phyloP scores from a whole-genome alignment of 2,888 invertebrate species.

The Mylabris sibirica region DNA sequence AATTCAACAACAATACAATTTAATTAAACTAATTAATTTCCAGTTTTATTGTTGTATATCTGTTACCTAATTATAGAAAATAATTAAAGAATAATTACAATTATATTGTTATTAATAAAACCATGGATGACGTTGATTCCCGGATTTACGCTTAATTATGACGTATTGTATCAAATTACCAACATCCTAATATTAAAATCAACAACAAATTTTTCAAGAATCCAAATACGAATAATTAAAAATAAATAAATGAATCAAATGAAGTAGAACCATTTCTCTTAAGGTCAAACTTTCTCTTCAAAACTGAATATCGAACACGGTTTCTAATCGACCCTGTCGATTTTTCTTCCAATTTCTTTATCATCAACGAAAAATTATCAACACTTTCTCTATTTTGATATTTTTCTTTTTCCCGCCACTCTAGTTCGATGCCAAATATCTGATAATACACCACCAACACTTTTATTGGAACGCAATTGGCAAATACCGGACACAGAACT shows the following conservation, averaged over 20 bases:
- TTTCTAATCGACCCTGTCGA: neutral
- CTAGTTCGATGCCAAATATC: constrained; percentile 42
- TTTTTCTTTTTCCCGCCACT: constrained; percentile 22
- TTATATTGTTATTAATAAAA: neutral
- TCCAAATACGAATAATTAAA: constrained; percentile 4
- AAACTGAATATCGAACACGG: constrained; percentile 7
- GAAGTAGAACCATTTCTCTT: constrained; percentile 3
- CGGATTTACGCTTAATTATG: neutral
- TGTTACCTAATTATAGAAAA: neutral
- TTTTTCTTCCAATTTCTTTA: neutral
- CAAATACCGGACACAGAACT: constrained; percentile 74
- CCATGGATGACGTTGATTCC: neutral
- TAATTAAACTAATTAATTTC: neutral
- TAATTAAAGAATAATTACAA: neutral
- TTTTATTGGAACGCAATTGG: constrained; percentile 77
- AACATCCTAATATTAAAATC: constrained; percentile 13
- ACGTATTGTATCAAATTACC: neutral
- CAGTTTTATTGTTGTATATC: neutral
- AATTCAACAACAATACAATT: constrained; percentile 8
- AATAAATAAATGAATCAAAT: neutral
- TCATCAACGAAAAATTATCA: neutral
- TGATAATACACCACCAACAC: constrained; percentile 63
- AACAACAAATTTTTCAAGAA: constrained; percentile 3
- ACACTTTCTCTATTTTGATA: neutral
- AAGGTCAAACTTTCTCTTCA: constrained; percentile 13